A percentile compares a stretch with the other conserved stretches of the same genome.
Evolutionary conservation across 1,140 invertebrate genomes (phyloP).

Genomic region (Oppia nitens): DNA sequence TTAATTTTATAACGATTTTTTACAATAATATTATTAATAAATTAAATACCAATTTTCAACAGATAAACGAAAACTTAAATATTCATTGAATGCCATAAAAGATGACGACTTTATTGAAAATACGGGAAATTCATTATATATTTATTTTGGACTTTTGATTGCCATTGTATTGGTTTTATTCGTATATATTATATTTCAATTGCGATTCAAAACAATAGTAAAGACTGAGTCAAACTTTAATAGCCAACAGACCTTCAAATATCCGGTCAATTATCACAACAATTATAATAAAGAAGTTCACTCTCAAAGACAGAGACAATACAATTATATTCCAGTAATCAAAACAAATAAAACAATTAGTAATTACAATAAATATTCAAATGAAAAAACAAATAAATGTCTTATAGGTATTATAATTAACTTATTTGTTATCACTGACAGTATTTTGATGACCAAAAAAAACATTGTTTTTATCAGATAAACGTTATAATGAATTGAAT

Average conservation of each 20-base stretch:
- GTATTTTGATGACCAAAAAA: too few relatives aligned
- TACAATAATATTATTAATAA: too few relatives aligned
- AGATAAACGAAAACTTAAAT: not conserved
- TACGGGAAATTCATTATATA: not conserved
- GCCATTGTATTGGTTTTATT: constrained; percentile 3
- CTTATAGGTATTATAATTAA: not conserved
- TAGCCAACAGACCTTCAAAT: not conserved
- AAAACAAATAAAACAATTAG: not conserved
- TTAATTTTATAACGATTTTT: too few relatives aligned
- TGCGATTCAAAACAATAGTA: not conserved
- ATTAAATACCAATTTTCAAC: too few relatives aligned
- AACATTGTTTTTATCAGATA: not conserved
- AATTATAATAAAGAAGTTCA: too few relatives aligned
- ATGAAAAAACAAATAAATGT: not conserved
- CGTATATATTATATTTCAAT: constrained; percentile 5
- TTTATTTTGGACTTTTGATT: constrained; percentile 9
- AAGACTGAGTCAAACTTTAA: not conserved
- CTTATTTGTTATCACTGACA: not conserved
- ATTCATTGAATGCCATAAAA: not conserved
- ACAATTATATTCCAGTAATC: not conserved
- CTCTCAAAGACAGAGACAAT: not conserved
- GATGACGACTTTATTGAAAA: not conserved
- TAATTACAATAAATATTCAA: not conserved
- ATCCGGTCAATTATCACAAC: not conserved
- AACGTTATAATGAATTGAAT: not conserved